Percentiles rank a stretch among this genome's conserved stretches.
Conservation (phyloP, 2,888 invertebrate species). For the Bombylius major region DNA sequence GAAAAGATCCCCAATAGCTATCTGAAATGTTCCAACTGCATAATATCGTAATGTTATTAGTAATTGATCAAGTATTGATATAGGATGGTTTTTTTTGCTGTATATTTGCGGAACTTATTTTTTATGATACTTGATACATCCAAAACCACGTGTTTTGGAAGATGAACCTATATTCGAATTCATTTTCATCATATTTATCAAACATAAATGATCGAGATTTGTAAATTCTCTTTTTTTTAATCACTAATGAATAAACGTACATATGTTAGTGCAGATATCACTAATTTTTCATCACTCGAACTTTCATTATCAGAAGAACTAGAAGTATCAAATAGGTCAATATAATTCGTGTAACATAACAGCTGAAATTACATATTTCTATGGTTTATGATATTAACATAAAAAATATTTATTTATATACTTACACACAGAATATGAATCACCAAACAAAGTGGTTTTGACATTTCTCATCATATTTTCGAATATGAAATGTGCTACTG, state of each 20-base stretch:
- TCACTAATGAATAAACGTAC: not conserved
- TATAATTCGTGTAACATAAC: too few species aligned
- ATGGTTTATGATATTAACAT: too few species aligned
- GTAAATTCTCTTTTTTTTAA: not conserved
- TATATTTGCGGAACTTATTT: not conserved
- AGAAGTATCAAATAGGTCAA: too few species aligned
- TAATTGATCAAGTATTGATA: not conserved
- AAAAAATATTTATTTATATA: too few species aligned
- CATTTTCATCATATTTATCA: not conserved
- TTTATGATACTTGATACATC: not conserved
- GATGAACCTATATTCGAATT: not conserved
- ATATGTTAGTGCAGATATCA: not conserved
- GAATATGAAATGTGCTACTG: too few species aligned
- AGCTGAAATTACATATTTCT: too few species aligned
- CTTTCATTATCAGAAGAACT: not conserved
- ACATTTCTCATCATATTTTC: too few species aligned
- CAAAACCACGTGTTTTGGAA: not conserved
- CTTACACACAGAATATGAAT: too few species aligned
- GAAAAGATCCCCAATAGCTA: not conserved
- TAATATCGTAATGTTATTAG: constrained; percentile 4
- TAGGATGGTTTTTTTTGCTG: not conserved
- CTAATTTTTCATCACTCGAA: not conserved
- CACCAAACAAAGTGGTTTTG: too few species aligned
- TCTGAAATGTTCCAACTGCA: constrained; percentile 5
- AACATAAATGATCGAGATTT: not conserved